Evolutionary conservation across 92 coral and sea anemone species (phyloP).

Genomic region (Epizoanthus rinbou): DNA sequence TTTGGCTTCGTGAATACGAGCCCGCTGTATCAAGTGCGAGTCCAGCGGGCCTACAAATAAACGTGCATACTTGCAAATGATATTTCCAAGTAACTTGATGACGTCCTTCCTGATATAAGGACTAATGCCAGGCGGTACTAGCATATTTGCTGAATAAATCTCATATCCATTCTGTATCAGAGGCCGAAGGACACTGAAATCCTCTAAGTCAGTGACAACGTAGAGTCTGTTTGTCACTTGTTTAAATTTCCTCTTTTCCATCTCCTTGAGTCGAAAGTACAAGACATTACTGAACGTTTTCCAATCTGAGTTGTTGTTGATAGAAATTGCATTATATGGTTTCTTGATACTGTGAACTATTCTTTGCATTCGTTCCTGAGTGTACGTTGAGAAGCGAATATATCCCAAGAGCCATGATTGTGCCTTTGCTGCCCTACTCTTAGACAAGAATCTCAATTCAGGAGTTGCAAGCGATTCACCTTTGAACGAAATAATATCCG

Average conservation of each 20-base stretch:
- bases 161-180: slow-evolving; percentile 59
- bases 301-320: slow-evolving; percentile 48
- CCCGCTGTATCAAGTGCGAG: slow-evolving; percentile 73
- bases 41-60: slow-evolving; percentile 74
- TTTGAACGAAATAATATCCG: slow-evolving; percentile 70
- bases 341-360: slow-evolving; percentile 51
- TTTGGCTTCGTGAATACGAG: slow-evolving; percentile 79
- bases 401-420: slow-evolving; percentile 67
- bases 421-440: slow-evolving; percentile 56
- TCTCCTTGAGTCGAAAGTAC: slow-evolving; percentile 64
- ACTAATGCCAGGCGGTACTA: slow-evolving; percentile 69
- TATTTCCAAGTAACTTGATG: slow-evolving; percentile 59
- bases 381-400: slow-evolving; percentile 69
- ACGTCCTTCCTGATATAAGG: slow-evolving; percentile 61
- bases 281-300: slow-evolving; percentile 49
- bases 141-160: slow-evolving; percentile 50
- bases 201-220: slow-evolving; percentile 56
- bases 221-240: slow-evolving; percentile 61
- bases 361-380: slow-evolving; percentile 46
- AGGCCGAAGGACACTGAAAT: slow-evolving; percentile 50
- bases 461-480: slow-evolving; percentile 72
- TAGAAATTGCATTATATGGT: slow-evolving; percentile 74
- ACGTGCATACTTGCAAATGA: slow-evolving; percentile 77
- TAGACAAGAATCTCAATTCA: slow-evolving; percentile 76
- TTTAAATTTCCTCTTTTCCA: slow-evolving; percentile 68